Base-by-base conservation (phyloP, 2,113 vertebrate genomes). In the Ovis canadensis region DNA sequence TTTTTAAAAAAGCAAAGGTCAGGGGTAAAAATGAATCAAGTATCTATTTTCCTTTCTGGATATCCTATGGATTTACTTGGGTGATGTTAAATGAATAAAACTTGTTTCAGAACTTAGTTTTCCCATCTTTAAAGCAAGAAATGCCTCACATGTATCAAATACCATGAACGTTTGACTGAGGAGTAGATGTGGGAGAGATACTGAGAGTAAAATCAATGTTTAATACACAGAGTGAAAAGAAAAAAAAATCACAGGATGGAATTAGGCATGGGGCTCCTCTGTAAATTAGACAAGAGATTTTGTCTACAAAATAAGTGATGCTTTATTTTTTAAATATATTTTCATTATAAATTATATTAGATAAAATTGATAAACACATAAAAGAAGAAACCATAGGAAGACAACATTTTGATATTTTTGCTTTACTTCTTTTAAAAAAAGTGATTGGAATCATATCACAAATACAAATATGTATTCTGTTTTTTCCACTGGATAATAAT, bases 401-500 rank as follows among this genome's bases (percentile, higher is more conserved):
- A 96, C 55, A 86, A 43, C 82, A 48, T 90, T 50, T 23, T 40
- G 57, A 9, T 71, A 77, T 62, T 88, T 82, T 89, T 96, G 7
- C 5, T 91, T 52, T 74, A 16, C 36, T 88, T 96, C 23, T 91
- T 91, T 54, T 60, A 89, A 48, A 83, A 36, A 60, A 55, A 36
- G 21, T 43, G 93, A 86, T 55, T 81, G 10, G 59, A 91, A 88
- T 91, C 54, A 52, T 45, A 81, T 57, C 29, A 67, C 33, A 96
- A 84, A 52, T 85, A 83, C 19, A 78, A 78, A 33, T 55, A 36
- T 80, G 0, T 94, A 78, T 83, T 84, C 48, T 94, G 19, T 15
- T 92, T 96, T 97, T 96, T 71, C 71, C 12, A 87, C 25, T 54
- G n/a, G 94, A 36, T 88, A 92, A 45, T 43, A 90, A 40, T 43